Conservation (phyloP, 2,113 vertebrate genomes). For the Microcebus lehilahytsara region DNA sequence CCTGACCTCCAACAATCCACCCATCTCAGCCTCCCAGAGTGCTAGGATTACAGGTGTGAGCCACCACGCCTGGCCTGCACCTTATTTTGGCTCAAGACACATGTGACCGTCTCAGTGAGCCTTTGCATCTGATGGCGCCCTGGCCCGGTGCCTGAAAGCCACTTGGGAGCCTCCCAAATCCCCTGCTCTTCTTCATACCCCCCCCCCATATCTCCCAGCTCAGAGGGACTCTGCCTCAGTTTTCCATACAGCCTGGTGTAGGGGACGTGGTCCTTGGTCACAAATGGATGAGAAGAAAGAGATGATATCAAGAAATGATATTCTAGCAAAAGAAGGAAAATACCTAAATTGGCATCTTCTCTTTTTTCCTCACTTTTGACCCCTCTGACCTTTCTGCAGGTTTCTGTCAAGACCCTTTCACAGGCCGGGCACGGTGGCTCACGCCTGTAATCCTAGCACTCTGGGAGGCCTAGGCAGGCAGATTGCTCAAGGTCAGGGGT, state of each 20-base stretch:
- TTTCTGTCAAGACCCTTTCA: not conserved
- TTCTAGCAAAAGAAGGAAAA: not conserved
- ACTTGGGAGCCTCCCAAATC: not conserved
- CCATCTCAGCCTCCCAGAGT: too few species aligned
- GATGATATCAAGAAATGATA: not conserved
- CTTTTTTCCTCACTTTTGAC: not conserved
- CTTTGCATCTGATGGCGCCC: not conserved
- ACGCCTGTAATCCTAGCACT: too few species aligned
- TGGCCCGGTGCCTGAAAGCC: not conserved
- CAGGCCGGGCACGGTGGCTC: too few species aligned
- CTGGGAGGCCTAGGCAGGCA: too few species aligned
- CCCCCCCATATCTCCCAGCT: not conserved
- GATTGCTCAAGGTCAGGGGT: too few species aligned
- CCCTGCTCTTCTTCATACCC: fast-evolving
- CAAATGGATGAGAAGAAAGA: not conserved
- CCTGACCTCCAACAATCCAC: too few species aligned
- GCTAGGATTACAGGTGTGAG: too few species aligned
- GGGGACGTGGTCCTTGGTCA: not conserved
- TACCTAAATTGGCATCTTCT: not conserved
- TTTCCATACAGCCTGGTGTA: not conserved
- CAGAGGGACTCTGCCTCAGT: not conserved
- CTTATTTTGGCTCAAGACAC: not conserved
- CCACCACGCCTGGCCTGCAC: too few species aligned
- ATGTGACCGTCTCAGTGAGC: not conserved
- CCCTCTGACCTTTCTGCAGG: not conserved